These are phyloP conservation scores for Coelopa pilipes DNA, from an alignment of 2,888 invertebrate species.

Conservation along the genomic window DNA sequence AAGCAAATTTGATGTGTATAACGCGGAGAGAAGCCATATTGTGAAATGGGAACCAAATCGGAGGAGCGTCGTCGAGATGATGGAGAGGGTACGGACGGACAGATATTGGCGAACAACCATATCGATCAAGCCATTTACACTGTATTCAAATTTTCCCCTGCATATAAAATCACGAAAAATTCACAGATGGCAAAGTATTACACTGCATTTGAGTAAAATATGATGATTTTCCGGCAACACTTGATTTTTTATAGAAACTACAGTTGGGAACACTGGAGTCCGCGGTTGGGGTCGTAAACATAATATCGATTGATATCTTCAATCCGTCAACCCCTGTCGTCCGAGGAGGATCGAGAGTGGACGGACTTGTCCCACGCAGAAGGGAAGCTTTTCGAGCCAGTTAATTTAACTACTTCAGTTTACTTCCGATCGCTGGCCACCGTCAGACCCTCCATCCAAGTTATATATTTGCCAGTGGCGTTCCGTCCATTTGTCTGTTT, in stretches of 20 bases:
- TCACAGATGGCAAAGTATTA: too few relatives aligned
- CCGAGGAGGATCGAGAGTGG: neutral
- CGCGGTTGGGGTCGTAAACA: too few relatives aligned
- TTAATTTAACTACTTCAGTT: too few relatives aligned
- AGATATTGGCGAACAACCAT: neutral
- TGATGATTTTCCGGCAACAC: too few relatives aligned
- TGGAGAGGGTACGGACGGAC: slow-evolving; percentile 6
- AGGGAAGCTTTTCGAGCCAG: too few relatives aligned
- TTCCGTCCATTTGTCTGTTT: neutral
- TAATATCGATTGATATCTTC: slow-evolving; percentile 31
- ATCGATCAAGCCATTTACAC: slow-evolving; percentile 23
- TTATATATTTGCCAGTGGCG: too few relatives aligned
- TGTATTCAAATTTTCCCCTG: neutral
- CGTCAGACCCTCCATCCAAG: too few relatives aligned
- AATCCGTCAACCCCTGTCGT: slow-evolving; percentile 21
- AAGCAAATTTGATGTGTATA: slow-evolving; percentile 35
- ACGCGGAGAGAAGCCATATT: slow-evolving; percentile 36
- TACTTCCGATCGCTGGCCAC: too few relatives aligned
- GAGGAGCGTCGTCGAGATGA: slow-evolving; percentile 15
- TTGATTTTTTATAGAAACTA: too few relatives aligned
- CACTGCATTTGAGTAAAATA: too few relatives aligned
- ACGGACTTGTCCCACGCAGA: neutral
- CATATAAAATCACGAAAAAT: too few relatives aligned
- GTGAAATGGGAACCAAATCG: slow-evolving; percentile 33
- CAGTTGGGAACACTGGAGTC: too few relatives aligned